phyloP scores from a whole-genome alignment of 2,113 vertebrate species.

The Sprattus sprattus region DNA sequence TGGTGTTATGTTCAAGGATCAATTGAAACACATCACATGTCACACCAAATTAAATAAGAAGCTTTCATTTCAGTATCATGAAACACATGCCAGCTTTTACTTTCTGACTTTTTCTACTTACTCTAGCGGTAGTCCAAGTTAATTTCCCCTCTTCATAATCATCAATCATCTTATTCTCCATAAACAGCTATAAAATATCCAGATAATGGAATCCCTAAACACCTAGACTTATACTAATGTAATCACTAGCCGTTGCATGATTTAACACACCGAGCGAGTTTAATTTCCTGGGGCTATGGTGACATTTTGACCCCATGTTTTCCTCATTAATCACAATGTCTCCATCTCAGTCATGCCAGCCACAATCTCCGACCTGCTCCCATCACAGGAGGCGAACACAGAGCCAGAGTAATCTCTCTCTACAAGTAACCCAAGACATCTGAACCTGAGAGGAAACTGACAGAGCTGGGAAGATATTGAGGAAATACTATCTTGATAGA shows the following conservation, averaged over 20 bases:
- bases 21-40: neutral
- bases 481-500: constrained; percentile 18
- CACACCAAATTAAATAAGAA: neutral
- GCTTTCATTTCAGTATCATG: neutral
- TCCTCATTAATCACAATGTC: constrained; percentile 6
- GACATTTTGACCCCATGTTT: constrained; percentile 15
- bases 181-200: neutral
- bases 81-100: neutral
- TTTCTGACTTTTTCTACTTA: neutral
- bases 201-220: constrained; percentile 13
- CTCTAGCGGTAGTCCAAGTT: neutral
- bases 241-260: constrained; percentile 1
- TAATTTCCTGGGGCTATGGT: constrained; percentile 20
- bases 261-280: neutral
- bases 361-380: neutral
- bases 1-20: neutral
- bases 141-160: neutral
- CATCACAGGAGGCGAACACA: neutral
- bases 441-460: constrained; percentile 11
- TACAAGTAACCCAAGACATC: neutral
- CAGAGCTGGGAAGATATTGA: neutral
- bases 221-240: constrained; percentile 18
- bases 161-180: constrained; percentile 6
- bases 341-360: neutral
- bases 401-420: neutral